Evolutionary conservation across 2,113 vertebrate species (phyloP).

Genomic region (rat (Rattus norvegicus)): DNA sequence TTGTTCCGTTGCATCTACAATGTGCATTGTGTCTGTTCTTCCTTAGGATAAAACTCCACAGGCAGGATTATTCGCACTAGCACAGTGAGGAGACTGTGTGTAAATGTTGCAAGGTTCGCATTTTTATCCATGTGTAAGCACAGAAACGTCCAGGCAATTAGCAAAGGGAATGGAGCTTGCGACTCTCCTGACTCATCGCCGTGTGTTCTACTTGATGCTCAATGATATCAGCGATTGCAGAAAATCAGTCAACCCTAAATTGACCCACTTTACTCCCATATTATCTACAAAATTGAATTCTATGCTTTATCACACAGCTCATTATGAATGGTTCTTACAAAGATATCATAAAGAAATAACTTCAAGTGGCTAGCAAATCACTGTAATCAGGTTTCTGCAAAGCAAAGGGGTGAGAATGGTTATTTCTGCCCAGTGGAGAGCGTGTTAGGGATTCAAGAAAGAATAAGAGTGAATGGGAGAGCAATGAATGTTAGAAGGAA

Average conservation of each 20-base stretch:
- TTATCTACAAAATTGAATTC: background rate
- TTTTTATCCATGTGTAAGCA: constrained; percentile 18
- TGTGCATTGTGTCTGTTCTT: background rate
- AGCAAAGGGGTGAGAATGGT: background rate
- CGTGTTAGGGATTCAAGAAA: background rate
- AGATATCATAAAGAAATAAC: background rate
- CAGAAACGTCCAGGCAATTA: background rate
- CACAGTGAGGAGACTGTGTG: background rate
- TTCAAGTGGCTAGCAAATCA: background rate
- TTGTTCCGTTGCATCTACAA: background rate
- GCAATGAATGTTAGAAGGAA: background rate
- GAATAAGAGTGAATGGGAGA: background rate
- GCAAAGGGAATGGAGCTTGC: background rate
- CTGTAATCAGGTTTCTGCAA: background rate
- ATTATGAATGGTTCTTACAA: background rate
- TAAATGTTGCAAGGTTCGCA: background rate
- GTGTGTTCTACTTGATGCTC: background rate
- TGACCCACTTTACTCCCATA: background rate
- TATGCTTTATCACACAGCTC: background rate
- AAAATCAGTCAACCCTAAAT: background rate
- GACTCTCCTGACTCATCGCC: background rate
- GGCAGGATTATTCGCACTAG: background rate
- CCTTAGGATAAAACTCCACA: background rate
- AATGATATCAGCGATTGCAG: background rate
- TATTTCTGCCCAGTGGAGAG: background rate